Base-by-base conservation (phyloP, 2,113 vertebrate species). In the Monopterus albus region DNA sequence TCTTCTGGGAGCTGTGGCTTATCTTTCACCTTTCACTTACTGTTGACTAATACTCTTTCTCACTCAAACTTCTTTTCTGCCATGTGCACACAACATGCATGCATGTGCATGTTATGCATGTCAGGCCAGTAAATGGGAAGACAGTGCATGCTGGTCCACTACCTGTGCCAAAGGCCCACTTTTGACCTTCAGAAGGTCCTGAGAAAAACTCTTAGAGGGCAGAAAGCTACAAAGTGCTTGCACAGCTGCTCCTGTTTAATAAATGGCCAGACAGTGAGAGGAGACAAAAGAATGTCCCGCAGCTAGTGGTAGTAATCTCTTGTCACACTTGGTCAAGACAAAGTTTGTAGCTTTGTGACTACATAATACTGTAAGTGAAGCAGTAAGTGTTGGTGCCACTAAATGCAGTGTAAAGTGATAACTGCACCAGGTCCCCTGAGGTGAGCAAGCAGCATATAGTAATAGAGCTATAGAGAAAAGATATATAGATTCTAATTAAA, bases 161-260 rank as follows among this genome's bases (percentile, higher is more conserved):
- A 46, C 61, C 50, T n/a, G n/a, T n/a, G n/a, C n/a, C n/a, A n/a
- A n/a, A n/a, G n/a, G n/a, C 43, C 49, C 31, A 17, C 25, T 21
- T 45, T 21, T 62, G 38, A 47, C 40, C 28, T n/a, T n/a, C n/a
- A n/a, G n/a, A n/a, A 63, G 50, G 26, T 28, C 8, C 26, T 55
- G 26, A 36, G 69, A 64, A n/a, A 66, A 52, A 64, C 56, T 56
- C 46, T 21, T 1, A 14, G 4, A 14, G 2, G 5, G 43, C 20
- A 23, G 5, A 31, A 61, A 14, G 23, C 33, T 4, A n/a, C 23
- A 13, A 20, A 33, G 23, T 58, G 81, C 60, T 74, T 75, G 8
- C 69, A 81, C 76, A 84, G 62, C 75, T 87, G 87, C 71, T 64
- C 11, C 23, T 12, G 26, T n/a, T 76, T 23, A 71, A 63, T 57